Percentiles rank a stretch among this genome's conserved stretches.
Evolutionary conservation across 2,113 vertebrate species (phyloP).

Genomic region (Physeter macrocephalus): DNA sequence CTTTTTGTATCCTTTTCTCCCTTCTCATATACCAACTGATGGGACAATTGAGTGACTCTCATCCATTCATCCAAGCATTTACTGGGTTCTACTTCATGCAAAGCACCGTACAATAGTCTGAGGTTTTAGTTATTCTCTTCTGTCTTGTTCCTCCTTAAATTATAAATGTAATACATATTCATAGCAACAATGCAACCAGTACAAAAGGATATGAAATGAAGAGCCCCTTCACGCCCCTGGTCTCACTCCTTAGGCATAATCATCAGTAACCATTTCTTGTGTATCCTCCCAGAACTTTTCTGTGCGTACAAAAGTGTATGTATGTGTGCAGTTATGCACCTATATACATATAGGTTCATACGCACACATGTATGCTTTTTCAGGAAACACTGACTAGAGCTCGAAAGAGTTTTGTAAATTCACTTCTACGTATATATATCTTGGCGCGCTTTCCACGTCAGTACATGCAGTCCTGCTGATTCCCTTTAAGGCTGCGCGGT

Average conservation of each 20-base stretch:
- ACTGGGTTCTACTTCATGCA: background rate
- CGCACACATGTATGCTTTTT: background rate
- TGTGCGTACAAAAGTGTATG: background rate
- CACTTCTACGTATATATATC: background rate
- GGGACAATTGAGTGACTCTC: background rate
- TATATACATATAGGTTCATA: background rate
- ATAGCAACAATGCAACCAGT: background rate
- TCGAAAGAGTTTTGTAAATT: background rate
- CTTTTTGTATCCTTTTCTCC: background rate
- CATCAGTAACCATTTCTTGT: slow-evolving; percentile 1
- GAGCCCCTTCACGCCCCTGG: background rate
- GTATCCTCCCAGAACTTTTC: background rate
- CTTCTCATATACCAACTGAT: background rate
- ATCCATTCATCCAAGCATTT: slow-evolving; percentile 1
- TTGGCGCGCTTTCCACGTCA: background rate
- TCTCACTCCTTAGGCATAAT: background rate
- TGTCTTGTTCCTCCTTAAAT: background rate
- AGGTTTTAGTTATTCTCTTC: background rate
- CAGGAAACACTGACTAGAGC: background rate
- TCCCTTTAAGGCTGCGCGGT: background rate
- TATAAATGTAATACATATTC: background rate
- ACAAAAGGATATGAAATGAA: background rate
- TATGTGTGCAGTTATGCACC: background rate
- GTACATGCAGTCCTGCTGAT: background rate
- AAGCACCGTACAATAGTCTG: background rate